Conservation (phyloP, 1,140 invertebrate species). For the Paraescarpia echinospica region DNA sequence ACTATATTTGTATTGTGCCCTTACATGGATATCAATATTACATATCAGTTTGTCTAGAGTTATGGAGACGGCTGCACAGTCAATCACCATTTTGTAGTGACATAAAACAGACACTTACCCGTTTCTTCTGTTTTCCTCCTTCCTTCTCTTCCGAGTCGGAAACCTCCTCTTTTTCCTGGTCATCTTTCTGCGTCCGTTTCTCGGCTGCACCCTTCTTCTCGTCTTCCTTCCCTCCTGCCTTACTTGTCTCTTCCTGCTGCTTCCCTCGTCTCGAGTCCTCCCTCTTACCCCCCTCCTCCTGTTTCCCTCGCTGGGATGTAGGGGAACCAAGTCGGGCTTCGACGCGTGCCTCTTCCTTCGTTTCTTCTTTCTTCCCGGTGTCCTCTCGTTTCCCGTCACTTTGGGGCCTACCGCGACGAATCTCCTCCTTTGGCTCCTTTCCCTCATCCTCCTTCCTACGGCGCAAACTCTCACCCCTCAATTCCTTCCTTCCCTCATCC, state of each 20-base stretch:
- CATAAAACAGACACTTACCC: conserved; percentile 18
- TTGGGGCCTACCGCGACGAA: background rate
- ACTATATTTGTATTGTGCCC: too few species aligned
- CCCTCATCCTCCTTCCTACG: background rate
- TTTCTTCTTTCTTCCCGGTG: background rate
- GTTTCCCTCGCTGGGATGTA: background rate
- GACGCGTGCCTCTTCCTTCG: background rate
- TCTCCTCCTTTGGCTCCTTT: background rate
- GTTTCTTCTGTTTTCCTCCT: conserved; percentile 23
- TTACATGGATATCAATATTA: too few species aligned
- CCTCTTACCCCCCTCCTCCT: background rate
- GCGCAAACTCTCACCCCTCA: background rate
- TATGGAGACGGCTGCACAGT: background rate
- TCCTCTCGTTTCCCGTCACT: background rate
- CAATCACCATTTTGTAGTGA: background rate
- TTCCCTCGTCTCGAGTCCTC: background rate
- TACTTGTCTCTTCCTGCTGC: background rate
- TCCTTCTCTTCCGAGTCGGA: conserved; percentile 25
- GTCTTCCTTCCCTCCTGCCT: background rate
- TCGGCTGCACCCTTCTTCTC: background rate
- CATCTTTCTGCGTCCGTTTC: conserved; percentile 3
- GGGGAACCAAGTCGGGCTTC: background rate
- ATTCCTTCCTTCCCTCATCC: background rate
- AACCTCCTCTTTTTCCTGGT: conserved; percentile 15
- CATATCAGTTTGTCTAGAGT: background rate